These are phyloP conservation scores for Synergus umbraculus DNA, from an alignment of 2,888 invertebrate species.

Conservation along the genomic window DNA sequence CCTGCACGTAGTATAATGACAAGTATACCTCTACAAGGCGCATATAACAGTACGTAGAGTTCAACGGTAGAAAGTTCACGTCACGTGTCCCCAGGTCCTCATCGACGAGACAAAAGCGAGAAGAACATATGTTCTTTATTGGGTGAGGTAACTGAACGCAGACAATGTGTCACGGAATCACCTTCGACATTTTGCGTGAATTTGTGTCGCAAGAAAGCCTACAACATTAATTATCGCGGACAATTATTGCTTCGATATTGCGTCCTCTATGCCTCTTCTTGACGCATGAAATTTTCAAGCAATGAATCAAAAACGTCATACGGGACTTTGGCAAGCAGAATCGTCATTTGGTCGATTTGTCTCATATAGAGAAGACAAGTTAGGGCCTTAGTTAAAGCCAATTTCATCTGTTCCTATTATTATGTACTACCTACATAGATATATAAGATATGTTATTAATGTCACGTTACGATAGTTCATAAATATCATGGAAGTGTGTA, in stretches of 20 bases:
- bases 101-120: neutral
- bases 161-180: slow-evolving; percentile 9
- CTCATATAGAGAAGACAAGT: neutral
- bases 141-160: slow-evolving; percentile 13
- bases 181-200: slow-evolving; percentile 12
- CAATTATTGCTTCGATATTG: slow-evolving; percentile 5
- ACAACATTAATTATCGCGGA: neutral
- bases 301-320: slow-evolving; percentile 13
- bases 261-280: neutral
- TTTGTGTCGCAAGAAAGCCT: slow-evolving; percentile 10
- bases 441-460: neutral
- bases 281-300: neutral
- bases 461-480: neutral
- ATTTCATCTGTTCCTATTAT: slow-evolving; percentile 7
- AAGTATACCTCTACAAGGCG: neutral
- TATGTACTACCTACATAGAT: neutral
- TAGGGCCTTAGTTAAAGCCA: neutral
- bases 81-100: neutral
- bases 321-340: neutral
- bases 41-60: neutral
- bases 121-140: neutral
- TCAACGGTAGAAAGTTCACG: slow-evolving; percentile 10
- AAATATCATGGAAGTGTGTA: neutral
- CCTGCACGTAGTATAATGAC: neutral
- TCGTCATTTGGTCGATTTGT: slow-evolving; percentile 2